These are phyloP conservation scores for Oceanites oceanicus DNA, from an alignment of 2,113 vertebrate species.

Conservation along the genomic window DNA sequence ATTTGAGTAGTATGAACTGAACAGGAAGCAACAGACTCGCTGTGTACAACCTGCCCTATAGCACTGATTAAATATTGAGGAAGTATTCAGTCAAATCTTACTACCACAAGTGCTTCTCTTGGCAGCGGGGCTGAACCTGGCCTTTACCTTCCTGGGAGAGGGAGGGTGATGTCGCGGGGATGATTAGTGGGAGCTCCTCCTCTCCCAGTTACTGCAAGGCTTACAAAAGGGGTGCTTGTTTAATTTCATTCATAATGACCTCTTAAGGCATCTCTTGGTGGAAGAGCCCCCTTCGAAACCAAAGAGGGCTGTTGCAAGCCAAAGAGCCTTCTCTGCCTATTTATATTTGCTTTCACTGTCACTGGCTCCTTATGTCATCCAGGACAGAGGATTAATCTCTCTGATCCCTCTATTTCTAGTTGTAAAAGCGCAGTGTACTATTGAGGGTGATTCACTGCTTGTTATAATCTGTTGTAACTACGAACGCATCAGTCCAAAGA, in stretches of 20 bases:
- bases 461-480: conserved; percentile 27
- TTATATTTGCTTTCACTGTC: conserved; percentile 50
- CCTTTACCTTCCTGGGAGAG: background rate
- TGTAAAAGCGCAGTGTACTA: background rate
- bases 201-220: background rate
- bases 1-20: background rate
- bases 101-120: background rate
- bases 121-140: background rate
- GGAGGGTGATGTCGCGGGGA: background rate
- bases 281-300: background rate
- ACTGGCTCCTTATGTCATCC: background rate
- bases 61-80: background rate
- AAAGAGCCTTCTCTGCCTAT: background rate
- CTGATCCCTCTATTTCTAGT: conserved; percentile 62
- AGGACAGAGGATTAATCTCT: conserved; percentile 53
- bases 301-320: background rate
- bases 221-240: background rate
- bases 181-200: background rate
- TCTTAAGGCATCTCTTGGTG: background rate
- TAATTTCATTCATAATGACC: background rate
- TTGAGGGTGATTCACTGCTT: background rate
- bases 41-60: background rate
- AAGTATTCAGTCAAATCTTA: background rate
- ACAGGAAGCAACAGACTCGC: background rate
- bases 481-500: background rate